Conservation (phyloP, 2,797 vertebrate species). For the Gambelia wislizenii region DNA sequence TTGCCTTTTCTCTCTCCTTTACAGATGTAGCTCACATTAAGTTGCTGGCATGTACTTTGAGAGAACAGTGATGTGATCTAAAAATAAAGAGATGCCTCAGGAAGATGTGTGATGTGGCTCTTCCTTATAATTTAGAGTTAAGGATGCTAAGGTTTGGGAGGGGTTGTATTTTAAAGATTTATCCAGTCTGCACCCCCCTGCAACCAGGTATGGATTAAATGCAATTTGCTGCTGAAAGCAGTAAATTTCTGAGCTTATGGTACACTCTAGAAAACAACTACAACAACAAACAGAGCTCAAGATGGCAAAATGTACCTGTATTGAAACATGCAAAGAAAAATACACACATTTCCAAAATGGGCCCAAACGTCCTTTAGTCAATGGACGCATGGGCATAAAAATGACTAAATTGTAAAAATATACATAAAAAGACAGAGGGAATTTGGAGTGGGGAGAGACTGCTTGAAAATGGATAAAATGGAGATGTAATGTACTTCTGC, state of each 20-base stretch:
- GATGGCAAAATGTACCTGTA: neutral
- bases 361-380: neutral
- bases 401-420: too few species aligned
- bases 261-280: neutral
- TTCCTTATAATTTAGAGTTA: neutral
- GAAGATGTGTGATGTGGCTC: neutral
- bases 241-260: neutral
- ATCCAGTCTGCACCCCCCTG: neutral
- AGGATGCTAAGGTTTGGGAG: neutral
- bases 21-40: constrained; percentile 17
- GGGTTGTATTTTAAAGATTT: too few species aligned
- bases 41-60: constrained; percentile 33
- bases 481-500: too few species aligned
- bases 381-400: neutral
- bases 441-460: too few species aligned
- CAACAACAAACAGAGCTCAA: neutral
- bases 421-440: too few species aligned
- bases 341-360: neutral
- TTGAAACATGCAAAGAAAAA: neutral
- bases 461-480: too few species aligned
- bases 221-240: neutral
- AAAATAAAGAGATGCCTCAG: neutral
- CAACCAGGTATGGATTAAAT: neutral
- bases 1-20: constrained; percentile 22
- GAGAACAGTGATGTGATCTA: constrained; percentile 37